Conservation (phyloP, 2,113 vertebrate species). For the Misgurnus anguillicaudatus region DNA sequence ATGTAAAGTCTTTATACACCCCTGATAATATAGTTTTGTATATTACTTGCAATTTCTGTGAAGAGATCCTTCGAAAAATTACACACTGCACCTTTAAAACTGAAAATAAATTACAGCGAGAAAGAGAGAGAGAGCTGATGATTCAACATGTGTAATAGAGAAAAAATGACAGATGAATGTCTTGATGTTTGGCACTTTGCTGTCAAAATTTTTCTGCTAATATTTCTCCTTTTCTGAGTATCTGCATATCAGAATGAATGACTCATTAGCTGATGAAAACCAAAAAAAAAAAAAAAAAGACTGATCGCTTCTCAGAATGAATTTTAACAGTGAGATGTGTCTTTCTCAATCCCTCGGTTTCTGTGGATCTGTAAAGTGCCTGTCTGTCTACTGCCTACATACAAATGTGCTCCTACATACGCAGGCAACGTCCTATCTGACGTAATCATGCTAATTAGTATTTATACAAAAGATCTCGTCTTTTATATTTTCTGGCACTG, state of each 20-base stretch:
- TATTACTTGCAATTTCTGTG: no score
- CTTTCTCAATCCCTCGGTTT: conserved; percentile 16
- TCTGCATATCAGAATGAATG: conserved; percentile 33
- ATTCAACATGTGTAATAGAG: conserved; percentile 14
- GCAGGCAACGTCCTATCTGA: no score
- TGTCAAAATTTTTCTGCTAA: conserved; percentile 14
- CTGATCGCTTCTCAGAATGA: conserved; percentile 1
- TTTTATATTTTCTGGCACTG: no score
- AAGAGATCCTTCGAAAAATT: no score
- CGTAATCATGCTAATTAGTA: no score
- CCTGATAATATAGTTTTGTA: no score
- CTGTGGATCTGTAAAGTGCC: no score
- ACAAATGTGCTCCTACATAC: no score
- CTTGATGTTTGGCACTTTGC: conserved; percentile 27
- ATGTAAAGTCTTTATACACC: no score
- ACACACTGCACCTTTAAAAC: background rate
- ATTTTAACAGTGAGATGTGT: background rate
- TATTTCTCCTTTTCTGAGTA: conserved; percentile 17
- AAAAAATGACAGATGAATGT: conserved; percentile 19
- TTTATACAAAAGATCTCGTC: no score
- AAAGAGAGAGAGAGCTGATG: background rate
- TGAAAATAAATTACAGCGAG: background rate
- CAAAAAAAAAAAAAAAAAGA: background rate
- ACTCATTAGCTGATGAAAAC: conserved; percentile 31
- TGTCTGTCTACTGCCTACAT: no score